phyloP scores from a whole-genome alignment of 64 coral and sea anemone species.

The Exaiptasia diaphana region DNA sequence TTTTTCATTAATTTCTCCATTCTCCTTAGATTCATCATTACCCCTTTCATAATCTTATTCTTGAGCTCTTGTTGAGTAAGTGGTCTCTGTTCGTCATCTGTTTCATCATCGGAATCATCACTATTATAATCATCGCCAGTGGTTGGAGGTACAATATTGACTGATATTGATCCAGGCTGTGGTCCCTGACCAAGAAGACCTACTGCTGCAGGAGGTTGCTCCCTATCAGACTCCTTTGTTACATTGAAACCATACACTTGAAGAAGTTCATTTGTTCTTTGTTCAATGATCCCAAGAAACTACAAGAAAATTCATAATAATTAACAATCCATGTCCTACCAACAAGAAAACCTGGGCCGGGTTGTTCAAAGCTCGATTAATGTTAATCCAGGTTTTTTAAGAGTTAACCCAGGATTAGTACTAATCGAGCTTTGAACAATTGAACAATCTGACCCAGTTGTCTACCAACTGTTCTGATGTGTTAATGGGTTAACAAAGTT shows the following conservation, averaged over 20 bases:
- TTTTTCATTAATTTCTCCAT: background rate
- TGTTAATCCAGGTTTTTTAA: too few relatives aligned
- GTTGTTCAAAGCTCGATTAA: too few relatives aligned
- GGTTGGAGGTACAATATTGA: constrained; percentile 83
- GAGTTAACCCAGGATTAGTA: too few relatives aligned
- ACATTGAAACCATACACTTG: constrained; percentile 81
- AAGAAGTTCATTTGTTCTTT: constrained; percentile 95
- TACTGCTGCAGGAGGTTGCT: constrained; percentile 39
- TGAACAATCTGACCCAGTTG: too few relatives aligned
- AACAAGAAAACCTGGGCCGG: too few relatives aligned
- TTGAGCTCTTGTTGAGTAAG: constrained; percentile 92
- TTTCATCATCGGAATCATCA: constrained; percentile 61
- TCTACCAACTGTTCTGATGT: too few relatives aligned
- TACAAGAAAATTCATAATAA: constrained; percentile 9
- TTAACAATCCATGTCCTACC: too few relatives aligned
- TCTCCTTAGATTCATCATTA: background rate
- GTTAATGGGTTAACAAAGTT: too few relatives aligned
- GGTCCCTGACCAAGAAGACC: constrained; percentile 92
- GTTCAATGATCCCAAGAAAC: constrained; percentile 94
- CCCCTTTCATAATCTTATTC: constrained; percentile 97
- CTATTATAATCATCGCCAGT: constrained; percentile 96
- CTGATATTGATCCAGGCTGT: constrained; percentile 70
- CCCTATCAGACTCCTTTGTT: constrained; percentile 85
- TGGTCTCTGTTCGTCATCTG: constrained; percentile 83
- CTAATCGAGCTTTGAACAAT: too few relatives aligned